phyloP scores from a whole-genome alignment of 2,113 vertebrate genomes.

The Shinisaurus crocodilurus region DNA sequence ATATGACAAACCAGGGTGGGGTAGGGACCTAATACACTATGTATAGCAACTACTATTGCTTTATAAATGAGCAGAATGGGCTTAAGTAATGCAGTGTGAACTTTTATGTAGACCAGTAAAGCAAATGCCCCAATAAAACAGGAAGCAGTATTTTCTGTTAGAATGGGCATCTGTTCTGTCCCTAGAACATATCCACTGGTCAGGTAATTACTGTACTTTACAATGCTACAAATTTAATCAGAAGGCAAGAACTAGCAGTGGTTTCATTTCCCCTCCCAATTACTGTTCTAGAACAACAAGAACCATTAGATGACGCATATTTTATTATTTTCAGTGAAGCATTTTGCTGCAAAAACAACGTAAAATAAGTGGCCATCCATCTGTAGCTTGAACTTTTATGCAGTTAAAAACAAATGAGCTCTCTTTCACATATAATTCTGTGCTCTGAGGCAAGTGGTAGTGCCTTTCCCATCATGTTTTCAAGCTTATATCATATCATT shows the following conservation, averaged over 20 bases:
- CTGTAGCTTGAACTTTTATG: conserved; percentile 27
- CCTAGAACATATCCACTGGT: neutral
- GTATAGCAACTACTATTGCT: conserved; percentile 25
- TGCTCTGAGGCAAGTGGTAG: neutral
- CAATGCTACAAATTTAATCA: conserved; percentile 39
- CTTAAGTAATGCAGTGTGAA: conserved; percentile 27
- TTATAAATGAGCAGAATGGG: neutral
- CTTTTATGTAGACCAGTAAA: conserved; percentile 44
- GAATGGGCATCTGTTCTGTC: neutral
- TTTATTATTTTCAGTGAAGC: conserved; percentile 38
- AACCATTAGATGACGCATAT: conserved; percentile 35
- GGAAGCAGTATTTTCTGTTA: conserved; percentile 9
- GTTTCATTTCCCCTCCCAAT: conserved; percentile 31
- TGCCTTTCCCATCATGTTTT: neutral
- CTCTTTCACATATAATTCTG: neutral
- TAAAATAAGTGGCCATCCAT: neutral
- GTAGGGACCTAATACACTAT: conserved; percentile 12
- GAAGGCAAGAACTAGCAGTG: neutral
- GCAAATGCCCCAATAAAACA: conserved; percentile 32
- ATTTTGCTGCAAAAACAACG: conserved; percentile 57
- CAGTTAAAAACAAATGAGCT: neutral
- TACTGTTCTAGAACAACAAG: conserved; percentile 34
- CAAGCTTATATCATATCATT: neutral
- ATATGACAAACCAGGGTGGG: conserved; percentile 7
- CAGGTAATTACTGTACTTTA: conserved; percentile 37